Conservation (phyloP, 2,797 vertebrate species). For the Botia almorhae region DNA sequence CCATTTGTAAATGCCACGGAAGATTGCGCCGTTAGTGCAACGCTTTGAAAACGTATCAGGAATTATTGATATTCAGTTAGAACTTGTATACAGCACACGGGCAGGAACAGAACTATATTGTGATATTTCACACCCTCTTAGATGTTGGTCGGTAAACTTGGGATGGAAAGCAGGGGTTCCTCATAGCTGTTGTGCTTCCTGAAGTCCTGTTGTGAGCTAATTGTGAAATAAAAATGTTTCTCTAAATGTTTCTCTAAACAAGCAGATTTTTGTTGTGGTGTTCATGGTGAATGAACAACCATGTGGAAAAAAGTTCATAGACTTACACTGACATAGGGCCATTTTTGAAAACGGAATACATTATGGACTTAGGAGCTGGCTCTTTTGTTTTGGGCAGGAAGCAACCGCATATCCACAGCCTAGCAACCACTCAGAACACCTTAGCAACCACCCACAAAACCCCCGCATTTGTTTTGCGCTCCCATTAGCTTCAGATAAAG, state of each 20-base stretch:
- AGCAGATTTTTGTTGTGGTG: no score
- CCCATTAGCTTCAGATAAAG: slow-evolving; percentile 1
- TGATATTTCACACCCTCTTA: slow-evolving; percentile 41
- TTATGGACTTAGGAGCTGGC: no score
- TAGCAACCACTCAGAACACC: background rate
- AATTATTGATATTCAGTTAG: slow-evolving; percentile 49
- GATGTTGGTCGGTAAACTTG: slow-evolving; percentile 71
- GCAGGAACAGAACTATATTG: slow-evolving; percentile 65
- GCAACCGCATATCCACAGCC: background rate
- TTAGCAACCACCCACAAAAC: background rate
- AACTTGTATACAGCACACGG: slow-evolving; percentile 61
- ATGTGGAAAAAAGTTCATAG: background rate
- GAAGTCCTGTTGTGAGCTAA: background rate
- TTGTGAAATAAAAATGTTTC: no score
- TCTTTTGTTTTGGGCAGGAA: background rate
- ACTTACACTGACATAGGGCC: no score
- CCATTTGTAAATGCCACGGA: slow-evolving; percentile 49
- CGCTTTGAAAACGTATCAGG: slow-evolving; percentile 37
- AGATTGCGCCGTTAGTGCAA: slow-evolving; percentile 36
- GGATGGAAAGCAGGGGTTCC: slow-evolving; percentile 65
- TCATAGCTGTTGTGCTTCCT: slow-evolving; percentile 54
- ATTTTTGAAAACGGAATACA: no score
- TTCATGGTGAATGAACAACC: background rate
- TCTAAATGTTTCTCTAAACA: no score
- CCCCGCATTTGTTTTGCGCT: background rate